Percentiles rank a stretch among this genome's conserved stretches.
Conservation (phyloP, 2,797 vertebrate genomes). For the Antennarius maculatus region DNA sequence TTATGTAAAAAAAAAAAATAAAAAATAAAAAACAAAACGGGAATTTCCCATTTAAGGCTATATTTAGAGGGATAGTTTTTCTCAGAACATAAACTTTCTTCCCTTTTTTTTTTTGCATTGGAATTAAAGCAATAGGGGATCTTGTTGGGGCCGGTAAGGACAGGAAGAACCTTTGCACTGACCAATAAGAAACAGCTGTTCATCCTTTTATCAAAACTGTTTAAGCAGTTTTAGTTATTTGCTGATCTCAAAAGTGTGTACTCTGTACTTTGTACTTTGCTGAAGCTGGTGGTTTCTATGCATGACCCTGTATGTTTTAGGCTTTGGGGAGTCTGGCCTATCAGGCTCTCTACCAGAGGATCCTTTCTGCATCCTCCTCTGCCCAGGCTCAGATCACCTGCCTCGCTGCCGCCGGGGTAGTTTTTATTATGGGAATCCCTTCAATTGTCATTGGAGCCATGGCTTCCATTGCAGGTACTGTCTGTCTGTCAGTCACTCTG, state of each 20-base stretch:
- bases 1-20: no score
- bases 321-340: constrained; percentile 63
- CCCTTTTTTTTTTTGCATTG: neutral
- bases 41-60: no score
- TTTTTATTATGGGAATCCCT: constrained; percentile 77
- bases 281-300: neutral
- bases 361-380: constrained; percentile 68
- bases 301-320: constrained; percentile 42
- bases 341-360: constrained; percentile 68
- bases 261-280: no score
- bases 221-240: neutral
- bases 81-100: neutral
- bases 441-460: constrained; percentile 79
- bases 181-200: no score
- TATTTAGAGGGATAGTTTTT: no score
- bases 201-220: neutral
- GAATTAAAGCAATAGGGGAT: neutral
- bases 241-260: neutral
- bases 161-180: neutral
- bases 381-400: constrained; percentile 79
- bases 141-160: neutral
- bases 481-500: no score
- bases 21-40: no score
- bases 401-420: constrained; percentile 69
- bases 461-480: constrained; percentile 81